Conservation (phyloP, 92 coral and sea anemone species). For the Paragorgia papillata region DNA sequence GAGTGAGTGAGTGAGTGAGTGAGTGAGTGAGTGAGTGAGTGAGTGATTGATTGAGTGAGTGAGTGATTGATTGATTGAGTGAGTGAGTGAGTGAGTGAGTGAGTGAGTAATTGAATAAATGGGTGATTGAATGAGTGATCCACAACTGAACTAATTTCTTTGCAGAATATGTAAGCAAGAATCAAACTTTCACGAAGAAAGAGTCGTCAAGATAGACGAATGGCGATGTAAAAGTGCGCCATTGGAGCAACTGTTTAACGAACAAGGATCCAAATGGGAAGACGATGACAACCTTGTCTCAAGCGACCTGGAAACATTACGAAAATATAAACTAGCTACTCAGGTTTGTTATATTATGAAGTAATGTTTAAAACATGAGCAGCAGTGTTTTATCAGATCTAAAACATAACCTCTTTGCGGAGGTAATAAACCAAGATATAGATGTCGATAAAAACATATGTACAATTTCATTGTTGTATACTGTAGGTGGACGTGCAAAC, state of each 20-base stretch:
- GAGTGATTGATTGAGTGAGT: too few relatives aligned
- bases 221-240: constrained; percentile 42
- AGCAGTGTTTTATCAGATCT: too few relatives aligned
- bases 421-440: too few relatives aligned
- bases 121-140: too few relatives aligned
- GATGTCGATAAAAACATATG: not conserved
- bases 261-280: constrained; percentile 45
- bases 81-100: too few relatives aligned
- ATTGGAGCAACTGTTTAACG: constrained; percentile 35
- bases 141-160: not conserved
- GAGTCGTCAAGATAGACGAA: constrained; percentile 29
- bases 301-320: constrained; percentile 22
- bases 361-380: too few relatives aligned
- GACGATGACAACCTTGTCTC: constrained; percentile 14
- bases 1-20: too few relatives aligned
- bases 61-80: too few relatives aligned
- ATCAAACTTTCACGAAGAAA: constrained; percentile 26
- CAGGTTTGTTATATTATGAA: constrained; percentile 30
- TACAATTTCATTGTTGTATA: too few relatives aligned
- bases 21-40: too few relatives aligned
- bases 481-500: constrained; percentile 24
- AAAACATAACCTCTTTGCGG: too few relatives aligned
- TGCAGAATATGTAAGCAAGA: constrained; percentile 31
- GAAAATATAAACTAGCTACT: constrained; percentile 33
- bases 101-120: too few relatives aligned